These are phyloP conservation scores for Gymnobelideus leadbeateri DNA, from an alignment of 2,113 vertebrate genomes.

Conservation along the genomic window DNA sequence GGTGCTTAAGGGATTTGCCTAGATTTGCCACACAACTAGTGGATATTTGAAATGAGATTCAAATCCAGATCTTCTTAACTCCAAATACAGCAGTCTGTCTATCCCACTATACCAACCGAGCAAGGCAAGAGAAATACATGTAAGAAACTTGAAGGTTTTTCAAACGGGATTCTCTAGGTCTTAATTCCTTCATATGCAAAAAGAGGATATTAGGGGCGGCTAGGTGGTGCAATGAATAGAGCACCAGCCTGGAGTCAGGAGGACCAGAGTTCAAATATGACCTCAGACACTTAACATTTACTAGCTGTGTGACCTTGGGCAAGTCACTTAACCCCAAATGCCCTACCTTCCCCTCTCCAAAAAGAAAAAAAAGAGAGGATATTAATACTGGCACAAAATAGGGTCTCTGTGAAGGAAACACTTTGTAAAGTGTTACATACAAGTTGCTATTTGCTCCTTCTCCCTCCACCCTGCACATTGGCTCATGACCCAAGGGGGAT, in stretches of 20 bases:
- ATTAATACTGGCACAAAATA: not conserved
- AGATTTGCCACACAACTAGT: not conserved
- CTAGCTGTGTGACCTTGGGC: too few relatives aligned
- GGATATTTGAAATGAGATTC: not conserved
- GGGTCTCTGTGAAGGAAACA: not conserved
- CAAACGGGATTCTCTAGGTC: not conserved
- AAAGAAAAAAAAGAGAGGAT: not conserved
- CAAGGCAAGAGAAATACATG: not conserved
- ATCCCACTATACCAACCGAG: not conserved
- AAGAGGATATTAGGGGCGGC: not conserved
- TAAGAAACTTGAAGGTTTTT: not conserved
- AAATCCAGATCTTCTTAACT: not conserved
- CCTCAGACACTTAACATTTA: too few relatives aligned
- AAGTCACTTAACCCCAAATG: too few relatives aligned
- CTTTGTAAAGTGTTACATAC: not conserved
- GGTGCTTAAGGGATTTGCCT: not conserved
- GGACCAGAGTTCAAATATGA: too few relatives aligned
- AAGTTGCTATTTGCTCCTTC: not conserved
- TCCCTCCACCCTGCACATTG: not conserved
- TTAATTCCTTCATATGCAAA: not conserved
- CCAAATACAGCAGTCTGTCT: not conserved
- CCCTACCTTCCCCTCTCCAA: too few relatives aligned
- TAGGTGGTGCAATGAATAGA: too few relatives aligned
- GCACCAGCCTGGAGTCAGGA: too few relatives aligned
- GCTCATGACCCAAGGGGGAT: not conserved